Evolutionary conservation across 2,888 invertebrate species (phyloP), one percentile per base, ranked within the genome.

Genomic region (Acanthosepion pharaonis): DNA sequence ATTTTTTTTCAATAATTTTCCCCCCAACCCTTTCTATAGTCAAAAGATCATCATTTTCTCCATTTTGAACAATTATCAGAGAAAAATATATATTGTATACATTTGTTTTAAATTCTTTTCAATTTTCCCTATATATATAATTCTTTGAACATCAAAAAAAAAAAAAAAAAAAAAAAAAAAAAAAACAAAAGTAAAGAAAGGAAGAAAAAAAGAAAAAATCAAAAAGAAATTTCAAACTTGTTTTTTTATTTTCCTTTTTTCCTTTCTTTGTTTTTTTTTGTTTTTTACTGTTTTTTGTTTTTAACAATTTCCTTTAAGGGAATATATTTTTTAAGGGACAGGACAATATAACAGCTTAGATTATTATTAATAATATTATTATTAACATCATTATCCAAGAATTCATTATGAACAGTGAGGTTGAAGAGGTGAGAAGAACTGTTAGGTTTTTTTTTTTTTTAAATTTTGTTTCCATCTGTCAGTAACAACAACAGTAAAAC

Each of bases 311-410:
- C 78, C 78, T 78, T 78, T 15, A 78, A 33, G 78, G 78, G 18
- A 78, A 33, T 33, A 33, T 33, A 33, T 78, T 78, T n/a, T n/a
- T 64, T 51, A 5, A 78, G 33, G 78, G 78, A 78, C 78, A 78
- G 78, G n/a, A 78, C n/a, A 78, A n/a, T 78, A 78, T 78, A 78
- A 78, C 78, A 78, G 78, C n/a, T 78, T 78, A 59, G 59, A 59
- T 59, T 59, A 59, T 59, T 23, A 33, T 78, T 33, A 33, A 78
- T 78, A 78, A 78, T 78, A 78, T 78, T 4, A 78, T 78, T 78
- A 78, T 78, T 78, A 78, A 78, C 78, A 78, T 78, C 78, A 78
- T 78, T 78, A 78, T 78, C 78, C 78, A 78, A 78, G 78, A 78
- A 78, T 78, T 78, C 78, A 78, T 11, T 78, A 78, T 78, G 78